Evolutionary conservation across 2,797 vertebrate genomes (phyloP).

Genomic region (Sebastes melanostomus): DNA sequence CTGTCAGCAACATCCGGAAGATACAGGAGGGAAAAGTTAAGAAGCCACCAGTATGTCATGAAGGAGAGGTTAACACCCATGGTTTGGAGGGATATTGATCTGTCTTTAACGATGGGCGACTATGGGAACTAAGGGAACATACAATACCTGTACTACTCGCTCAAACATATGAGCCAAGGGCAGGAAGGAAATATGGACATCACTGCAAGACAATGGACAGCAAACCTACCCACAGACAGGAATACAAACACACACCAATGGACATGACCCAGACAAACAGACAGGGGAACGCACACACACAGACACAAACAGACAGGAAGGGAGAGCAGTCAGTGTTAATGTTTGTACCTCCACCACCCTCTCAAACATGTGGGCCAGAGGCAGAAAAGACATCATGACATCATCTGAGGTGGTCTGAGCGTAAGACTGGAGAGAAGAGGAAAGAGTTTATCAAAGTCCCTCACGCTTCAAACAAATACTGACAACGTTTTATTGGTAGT

Average conservation of each 20-base stretch:
- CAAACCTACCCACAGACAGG: slow-evolving; percentile 53
- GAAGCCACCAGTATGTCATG: neutral
- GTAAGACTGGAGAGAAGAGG: slow-evolving; percentile 25
- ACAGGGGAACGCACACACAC: neutral
- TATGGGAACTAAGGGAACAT: slow-evolving; percentile 38
- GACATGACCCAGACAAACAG: slow-evolving; percentile 8
- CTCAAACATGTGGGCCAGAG: slow-evolving; percentile 91
- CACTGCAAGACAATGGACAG: slow-evolving; percentile 61
- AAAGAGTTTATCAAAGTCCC: neutral
- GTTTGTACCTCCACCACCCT: slow-evolving; percentile 86
- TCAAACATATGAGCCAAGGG: slow-evolving; percentile 87
- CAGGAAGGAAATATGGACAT: slow-evolving; percentile 83
- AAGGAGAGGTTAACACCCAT: neutral
- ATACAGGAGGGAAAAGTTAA: neutral
- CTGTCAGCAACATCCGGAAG: slow-evolving; percentile 62
- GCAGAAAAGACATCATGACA: slow-evolving; percentile 90
- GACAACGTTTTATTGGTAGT: neutral
- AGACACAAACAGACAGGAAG: slow-evolving; percentile 1
- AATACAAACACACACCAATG: slow-evolving; percentile 2
- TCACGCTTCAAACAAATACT: neutral
- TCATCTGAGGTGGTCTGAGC: slow-evolving; percentile 74
- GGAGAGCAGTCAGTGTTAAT: neutral
- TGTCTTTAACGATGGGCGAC: neutral
- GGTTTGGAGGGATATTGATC: neutral
- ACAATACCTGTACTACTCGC: slow-evolving; percentile 78